Evolutionary conservation across 2,113 vertebrate genomes (phyloP).

Genomic region (Dermatemys mawii): DNA sequence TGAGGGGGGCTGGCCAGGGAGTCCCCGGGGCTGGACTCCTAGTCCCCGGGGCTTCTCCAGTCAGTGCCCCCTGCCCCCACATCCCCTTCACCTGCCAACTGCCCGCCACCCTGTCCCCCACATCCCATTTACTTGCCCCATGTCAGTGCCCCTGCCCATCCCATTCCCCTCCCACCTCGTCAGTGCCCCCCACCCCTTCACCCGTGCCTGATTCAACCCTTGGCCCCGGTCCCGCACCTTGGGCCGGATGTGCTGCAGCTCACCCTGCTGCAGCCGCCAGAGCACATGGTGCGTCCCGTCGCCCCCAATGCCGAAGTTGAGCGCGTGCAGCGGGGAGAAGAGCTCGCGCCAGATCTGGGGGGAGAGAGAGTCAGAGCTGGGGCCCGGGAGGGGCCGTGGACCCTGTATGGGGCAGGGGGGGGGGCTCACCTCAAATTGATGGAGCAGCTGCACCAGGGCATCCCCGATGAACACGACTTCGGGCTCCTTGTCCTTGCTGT

Average conservation of each 20-base stretch:
- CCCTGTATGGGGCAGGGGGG: background rate
- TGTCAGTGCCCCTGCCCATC: too few relatives aligned
- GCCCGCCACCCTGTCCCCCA: too few relatives aligned
- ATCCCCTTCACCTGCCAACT: background rate
- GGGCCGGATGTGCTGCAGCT: conserved; percentile 90
- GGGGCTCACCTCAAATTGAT: conserved; percentile 87
- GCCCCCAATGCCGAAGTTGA: conserved; percentile 90
- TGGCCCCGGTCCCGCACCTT: conserved; percentile 88
- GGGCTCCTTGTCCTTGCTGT: conserved; percentile 91
- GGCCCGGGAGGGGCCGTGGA: too few relatives aligned
- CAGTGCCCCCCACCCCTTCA: too few relatives aligned
- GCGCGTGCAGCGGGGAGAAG: conserved; percentile 90
- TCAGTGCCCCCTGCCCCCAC: too few relatives aligned
- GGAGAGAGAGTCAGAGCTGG: background rate
- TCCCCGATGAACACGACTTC: conserved; percentile 91
- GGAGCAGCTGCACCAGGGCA: conserved; percentile 88
- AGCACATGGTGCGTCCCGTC: conserved; percentile 91
- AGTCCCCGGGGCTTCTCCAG: too few relatives aligned
- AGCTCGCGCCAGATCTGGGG: conserved; percentile 89
- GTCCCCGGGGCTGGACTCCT: too few relatives aligned
- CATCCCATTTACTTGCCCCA: too few relatives aligned
- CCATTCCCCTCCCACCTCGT: too few relatives aligned
- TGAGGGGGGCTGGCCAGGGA: background rate
- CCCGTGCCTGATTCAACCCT: too few relatives aligned
- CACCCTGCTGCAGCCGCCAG: conserved; percentile 91